Evolutionary conservation across 1,140 invertebrate species (phyloP), one percentile per base, ranked within the genome.

Genomic region (Anthonomus grandis): DNA sequence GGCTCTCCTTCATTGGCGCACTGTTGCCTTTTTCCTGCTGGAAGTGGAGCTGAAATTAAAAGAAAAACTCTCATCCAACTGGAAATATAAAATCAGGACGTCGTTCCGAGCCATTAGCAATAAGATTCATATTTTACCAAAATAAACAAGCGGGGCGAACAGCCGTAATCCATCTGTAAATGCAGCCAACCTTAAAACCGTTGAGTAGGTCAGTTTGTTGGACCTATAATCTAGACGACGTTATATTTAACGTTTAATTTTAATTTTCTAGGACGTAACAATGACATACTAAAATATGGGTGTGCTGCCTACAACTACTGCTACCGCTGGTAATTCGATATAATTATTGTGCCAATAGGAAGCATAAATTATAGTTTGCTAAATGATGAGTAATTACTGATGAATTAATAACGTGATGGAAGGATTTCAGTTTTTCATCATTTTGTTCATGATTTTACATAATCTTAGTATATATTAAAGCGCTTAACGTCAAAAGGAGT

Each of bases 1-100:
- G 62, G 59, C 50, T 72, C 72, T 17, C 74, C 74, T 60, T 75
- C 74, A 41, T 74, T 70, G 22, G 59, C 59, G 51, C 74, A 75
- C 4, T 66, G 64, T 45, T 67, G 64, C 36, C 69, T 57, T 45
- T 63, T 68, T 21, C 74, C 74, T 60, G 53, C 67, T 68, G 66
- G 39, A 70, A 71, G 39, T 44, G 50, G 50, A 0, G 50, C 50
- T 53, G 38, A 15, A 59, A 58, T 47, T 57, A 58, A 52, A 55
- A 39, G 17, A 50, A 39, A n/a, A 48, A 31, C 12, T 45, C 4
- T 8, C 9, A 45, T 38, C 17, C 17, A n/a, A 13, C 17, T 38
- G 4, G 17, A 4, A 5, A 13, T 38, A 38, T n/a, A 42, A 17
- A 8, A 22, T 18, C 4, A 42, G 17, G 5, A 19, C 17, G 22